phyloP scores from a whole-genome alignment of 30 jellyfish, hydroid and myxozoan genomes.

The Turritopsis dohrnii region DNA sequence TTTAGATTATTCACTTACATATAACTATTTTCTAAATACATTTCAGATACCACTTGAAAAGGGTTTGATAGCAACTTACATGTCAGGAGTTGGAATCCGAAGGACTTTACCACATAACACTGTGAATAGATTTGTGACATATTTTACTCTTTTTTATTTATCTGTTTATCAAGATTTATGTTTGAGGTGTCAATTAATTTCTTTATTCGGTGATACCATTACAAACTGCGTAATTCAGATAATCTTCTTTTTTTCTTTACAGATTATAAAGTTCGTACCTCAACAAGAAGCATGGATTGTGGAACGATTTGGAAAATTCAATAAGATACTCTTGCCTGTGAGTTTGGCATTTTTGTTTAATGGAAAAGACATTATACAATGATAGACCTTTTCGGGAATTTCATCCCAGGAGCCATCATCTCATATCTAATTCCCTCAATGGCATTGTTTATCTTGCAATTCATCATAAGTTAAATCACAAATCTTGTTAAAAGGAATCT shows the following conservation, averaged over 20 bases:
- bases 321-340: constrained; percentile 70
- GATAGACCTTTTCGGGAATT: too few species aligned
- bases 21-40: too few species aligned
- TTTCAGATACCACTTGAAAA: constrained; percentile 2
- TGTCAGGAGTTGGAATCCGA: constrained; percentile 30
- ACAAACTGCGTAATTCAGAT: neutral
- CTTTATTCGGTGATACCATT: neutral
- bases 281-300: constrained; percentile 99
- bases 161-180: too few species aligned
- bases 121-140: neutral
- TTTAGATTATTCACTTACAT: too few species aligned
- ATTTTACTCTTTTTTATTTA: too few species aligned
- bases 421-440: too few species aligned
- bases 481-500: too few species aligned
- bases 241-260: neutral
- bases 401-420: too few species aligned
- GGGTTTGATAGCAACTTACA: neutral
- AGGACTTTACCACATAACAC: constrained; percentile 30
- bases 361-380: too few species aligned
- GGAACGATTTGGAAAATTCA: constrained; percentile 92
- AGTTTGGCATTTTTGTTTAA: neutral
- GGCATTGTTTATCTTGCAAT: too few species aligned
- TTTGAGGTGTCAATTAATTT: neutral
- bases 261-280: constrained; percentile 92
- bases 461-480: too few species aligned